A percentile compares a stretch with the other conserved stretches of the same genome.
Conservation (phyloP, 2,888 invertebrate species). For the Acrobasis repandana region DNA sequence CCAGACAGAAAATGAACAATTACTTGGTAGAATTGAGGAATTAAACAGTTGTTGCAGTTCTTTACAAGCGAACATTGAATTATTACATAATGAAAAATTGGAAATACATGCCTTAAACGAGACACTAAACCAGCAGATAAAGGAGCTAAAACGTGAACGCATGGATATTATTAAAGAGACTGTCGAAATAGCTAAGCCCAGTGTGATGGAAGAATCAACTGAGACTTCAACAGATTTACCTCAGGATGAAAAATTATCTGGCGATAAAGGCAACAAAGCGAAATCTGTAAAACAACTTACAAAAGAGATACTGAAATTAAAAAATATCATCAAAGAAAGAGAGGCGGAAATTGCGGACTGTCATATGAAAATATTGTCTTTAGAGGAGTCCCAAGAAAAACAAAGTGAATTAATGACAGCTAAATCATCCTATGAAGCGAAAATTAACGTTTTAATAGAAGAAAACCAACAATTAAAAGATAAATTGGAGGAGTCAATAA, state of each 20-base stretch:
- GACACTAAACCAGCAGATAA: slow-evolving; percentile 68
- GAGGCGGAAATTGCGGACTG: slow-evolving; percentile 79
- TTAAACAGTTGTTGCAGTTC: slow-evolving; percentile 76
- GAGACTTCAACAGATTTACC: slow-evolving; percentile 56
- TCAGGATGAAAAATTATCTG: slow-evolving; percentile 64
- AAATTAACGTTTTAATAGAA: slow-evolving; percentile 64
- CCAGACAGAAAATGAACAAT: slow-evolving; percentile 83
- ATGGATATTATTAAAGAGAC: slow-evolving; percentile 72
- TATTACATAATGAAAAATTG: slow-evolving; percentile 72
- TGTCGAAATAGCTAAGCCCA: slow-evolving; percentile 60
- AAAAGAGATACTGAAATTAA: slow-evolving; percentile 78
- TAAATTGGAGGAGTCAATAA: slow-evolving; percentile 56
- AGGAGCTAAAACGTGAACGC: slow-evolving; percentile 68
- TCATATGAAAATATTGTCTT: slow-evolving; percentile 77
- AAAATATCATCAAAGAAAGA: slow-evolving; percentile 76
- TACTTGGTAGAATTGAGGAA: slow-evolving; percentile 75
- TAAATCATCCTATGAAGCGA: slow-evolving; percentile 62
- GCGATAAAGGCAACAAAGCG: slow-evolving; percentile 63
- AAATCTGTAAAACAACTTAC: slow-evolving; percentile 77
- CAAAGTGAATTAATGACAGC: slow-evolving; percentile 61
- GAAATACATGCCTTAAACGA: slow-evolving; percentile 59
- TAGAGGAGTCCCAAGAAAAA: slow-evolving; percentile 76
- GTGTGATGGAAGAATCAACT: slow-evolving; percentile 52
- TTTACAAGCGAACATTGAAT: slow-evolving; percentile 68
- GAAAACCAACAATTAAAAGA: slow-evolving; percentile 70